These are phyloP conservation scores for Thamnaconus septentrionalis DNA, from an alignment of 2,113 vertebrate species.

Conservation along the genomic window DNA sequence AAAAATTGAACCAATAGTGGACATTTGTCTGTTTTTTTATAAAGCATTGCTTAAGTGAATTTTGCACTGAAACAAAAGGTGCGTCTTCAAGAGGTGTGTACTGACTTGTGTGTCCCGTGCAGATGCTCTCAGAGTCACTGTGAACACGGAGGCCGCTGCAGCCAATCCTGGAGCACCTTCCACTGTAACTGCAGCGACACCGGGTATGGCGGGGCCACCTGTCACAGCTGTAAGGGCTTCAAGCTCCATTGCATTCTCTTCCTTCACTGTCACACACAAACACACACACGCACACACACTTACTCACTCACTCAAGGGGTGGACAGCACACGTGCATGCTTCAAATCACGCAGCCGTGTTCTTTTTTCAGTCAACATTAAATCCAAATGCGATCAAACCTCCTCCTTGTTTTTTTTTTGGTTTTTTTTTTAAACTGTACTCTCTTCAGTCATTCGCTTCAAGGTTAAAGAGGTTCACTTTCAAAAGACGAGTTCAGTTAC, in stretches of 20 bases:
- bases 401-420: too few relatives aligned
- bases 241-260: not conserved
- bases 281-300: not conserved
- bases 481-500: too few relatives aligned
- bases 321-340: not conserved
- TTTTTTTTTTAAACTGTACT: too few relatives aligned
- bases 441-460: too few relatives aligned
- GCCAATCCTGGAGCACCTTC: conserved; percentile 89
- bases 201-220: conserved; percentile 89
- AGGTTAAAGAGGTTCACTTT: too few relatives aligned
- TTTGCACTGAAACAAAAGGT: too few relatives aligned
- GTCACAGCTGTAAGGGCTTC: conserved; percentile 80
- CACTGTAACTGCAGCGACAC: conserved; percentile 87
- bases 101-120: conserved; percentile 5
- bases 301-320: not conserved
- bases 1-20: too few relatives aligned
- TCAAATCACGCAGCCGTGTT: not conserved
- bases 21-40: too few relatives aligned
- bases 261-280: conserved; percentile 8
- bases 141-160: conserved; percentile 89
- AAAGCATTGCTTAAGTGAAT: too few relatives aligned
- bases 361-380: not conserved
- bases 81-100: not conserved
- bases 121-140: conserved; percentile 91
- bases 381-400: too few relatives aligned